phyloP scores from a whole-genome alignment of 2,113 vertebrate species.

The Pelecanus crispus region DNA sequence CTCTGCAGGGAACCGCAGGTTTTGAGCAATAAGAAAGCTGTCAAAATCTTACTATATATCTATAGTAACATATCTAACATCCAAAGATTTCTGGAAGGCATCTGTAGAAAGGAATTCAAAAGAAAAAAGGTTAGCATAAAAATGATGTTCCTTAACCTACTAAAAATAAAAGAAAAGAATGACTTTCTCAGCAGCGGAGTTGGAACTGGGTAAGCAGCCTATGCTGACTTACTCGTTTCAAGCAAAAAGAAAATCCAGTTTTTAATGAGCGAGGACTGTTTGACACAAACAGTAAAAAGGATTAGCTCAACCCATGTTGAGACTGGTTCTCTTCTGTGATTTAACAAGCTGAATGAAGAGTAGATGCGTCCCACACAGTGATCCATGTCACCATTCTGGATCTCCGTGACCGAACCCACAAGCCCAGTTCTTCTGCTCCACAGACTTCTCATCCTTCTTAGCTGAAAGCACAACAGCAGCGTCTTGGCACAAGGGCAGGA shows the following conservation, averaged over 20 bases:
- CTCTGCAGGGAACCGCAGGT: conserved; percentile 65
- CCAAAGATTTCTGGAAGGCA: conserved; percentile 60
- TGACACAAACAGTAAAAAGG: not conserved
- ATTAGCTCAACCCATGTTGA: not conserved
- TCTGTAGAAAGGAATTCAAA: conserved; percentile 56
- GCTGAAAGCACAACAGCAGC: not conserved
- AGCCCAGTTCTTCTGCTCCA: not conserved
- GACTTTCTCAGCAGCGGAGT: not conserved
- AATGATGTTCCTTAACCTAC: conserved; percentile 28
- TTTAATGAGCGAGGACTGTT: not conserved
- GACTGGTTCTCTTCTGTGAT: not conserved
- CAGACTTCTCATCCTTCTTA: fast-evolving
- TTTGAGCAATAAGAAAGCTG: conserved; percentile 65
- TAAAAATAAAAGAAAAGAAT: conserved; percentile 28
- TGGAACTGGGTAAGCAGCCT: not conserved
- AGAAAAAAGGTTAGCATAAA: conserved; percentile 54
- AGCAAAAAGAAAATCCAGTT: not conserved
- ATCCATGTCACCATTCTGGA: not conserved
- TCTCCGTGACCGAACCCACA: fast-evolving
- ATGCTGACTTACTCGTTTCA: not conserved
- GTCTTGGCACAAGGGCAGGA: not conserved
- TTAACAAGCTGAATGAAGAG: not conserved
- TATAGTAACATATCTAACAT: conserved; percentile 61
- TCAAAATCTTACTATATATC: conserved; percentile 64
- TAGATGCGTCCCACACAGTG: not conserved